Percentiles rank a stretch among this genome's conserved stretches.
phyloP scores from a whole-genome alignment of 2,797 vertebrate genomes.

The Tympanoctomys barrerae region DNA sequence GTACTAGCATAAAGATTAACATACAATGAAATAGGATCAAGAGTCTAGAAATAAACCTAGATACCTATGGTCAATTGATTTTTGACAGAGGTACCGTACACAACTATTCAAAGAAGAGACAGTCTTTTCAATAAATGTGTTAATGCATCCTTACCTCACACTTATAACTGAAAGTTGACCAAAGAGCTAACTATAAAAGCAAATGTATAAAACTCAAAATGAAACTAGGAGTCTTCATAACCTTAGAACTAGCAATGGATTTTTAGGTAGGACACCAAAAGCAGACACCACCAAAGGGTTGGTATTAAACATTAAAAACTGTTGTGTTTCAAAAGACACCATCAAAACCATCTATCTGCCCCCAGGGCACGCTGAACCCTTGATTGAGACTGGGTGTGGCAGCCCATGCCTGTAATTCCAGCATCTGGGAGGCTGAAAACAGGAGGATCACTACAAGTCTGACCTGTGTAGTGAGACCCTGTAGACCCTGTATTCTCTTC shows the following conservation, averaged over 20 bases:
- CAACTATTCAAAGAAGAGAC: not conserved
- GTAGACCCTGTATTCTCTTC: too few species aligned
- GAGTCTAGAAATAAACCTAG: too few species aligned
- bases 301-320: not conserved
- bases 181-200: constrained; percentile 11
- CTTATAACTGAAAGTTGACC: not conserved
- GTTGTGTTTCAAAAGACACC: not conserved
- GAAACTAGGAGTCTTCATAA: not conserved
- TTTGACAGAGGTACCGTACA: too few species aligned
- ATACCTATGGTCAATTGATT: too few species aligned
- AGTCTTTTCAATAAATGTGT: constrained; percentile 25
- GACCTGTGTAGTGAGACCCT: too few species aligned
- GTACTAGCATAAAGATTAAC: not conserved
- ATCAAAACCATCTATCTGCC: not conserved
- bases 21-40: too few species aligned
- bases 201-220: constrained; percentile 50
- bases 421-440: too few species aligned
- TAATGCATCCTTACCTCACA: not conserved
- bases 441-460: too few species aligned
- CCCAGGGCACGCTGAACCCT: too few species aligned
- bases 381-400: too few species aligned
- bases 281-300: not conserved
- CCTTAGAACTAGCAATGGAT: constrained; percentile 19
- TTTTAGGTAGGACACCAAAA: constrained; percentile 40
- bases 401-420: too few species aligned